These are phyloP conservation scores for Polietes domitor DNA, from an alignment of 2,888 invertebrate genomes.

Conservation along the genomic window DNA sequence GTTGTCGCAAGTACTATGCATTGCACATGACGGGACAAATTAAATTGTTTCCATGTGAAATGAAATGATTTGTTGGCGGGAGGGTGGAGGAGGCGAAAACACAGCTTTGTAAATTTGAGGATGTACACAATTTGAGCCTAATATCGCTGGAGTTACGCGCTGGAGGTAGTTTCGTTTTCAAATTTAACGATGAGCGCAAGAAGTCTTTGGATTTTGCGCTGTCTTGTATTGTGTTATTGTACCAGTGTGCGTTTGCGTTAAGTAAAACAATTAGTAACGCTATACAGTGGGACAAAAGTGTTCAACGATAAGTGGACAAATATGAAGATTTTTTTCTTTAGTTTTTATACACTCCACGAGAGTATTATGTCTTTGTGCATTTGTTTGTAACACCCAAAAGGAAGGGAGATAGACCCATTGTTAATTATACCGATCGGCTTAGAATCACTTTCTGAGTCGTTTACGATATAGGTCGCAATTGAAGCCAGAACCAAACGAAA, in stretches of 20 bases:
- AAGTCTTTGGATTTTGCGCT: conserved; percentile 39
- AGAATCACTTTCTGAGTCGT: no score
- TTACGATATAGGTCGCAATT: no score
- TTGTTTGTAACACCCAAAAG: no score
- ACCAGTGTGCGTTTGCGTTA: conserved; percentile 32
- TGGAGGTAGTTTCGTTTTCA: conserved; percentile 33
- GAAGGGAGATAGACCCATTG: no score
- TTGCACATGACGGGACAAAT: background rate
- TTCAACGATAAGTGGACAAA: no score
- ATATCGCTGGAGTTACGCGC: conserved; percentile 64
- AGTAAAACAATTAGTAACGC: conserved; percentile 75
- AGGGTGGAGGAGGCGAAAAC: no score
- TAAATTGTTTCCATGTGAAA: conserved; percentile 45
- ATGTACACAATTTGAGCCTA: conserved; percentile 76
- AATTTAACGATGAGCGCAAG: conserved; percentile 41
- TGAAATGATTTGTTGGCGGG: conserved; percentile 48
- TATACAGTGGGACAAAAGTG: conserved; percentile 56
- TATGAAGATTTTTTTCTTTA: no score
- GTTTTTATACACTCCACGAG: no score
- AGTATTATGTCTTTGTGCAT: no score
- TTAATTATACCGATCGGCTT: no score
- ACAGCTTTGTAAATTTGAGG: conserved; percentile 69
- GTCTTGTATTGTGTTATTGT: conserved; percentile 34
- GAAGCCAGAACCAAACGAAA: no score
- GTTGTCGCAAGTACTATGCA: background rate